phyloP scores from a whole-genome alignment of 1,140 invertebrate genomes.

The Limonius californicus region DNA sequence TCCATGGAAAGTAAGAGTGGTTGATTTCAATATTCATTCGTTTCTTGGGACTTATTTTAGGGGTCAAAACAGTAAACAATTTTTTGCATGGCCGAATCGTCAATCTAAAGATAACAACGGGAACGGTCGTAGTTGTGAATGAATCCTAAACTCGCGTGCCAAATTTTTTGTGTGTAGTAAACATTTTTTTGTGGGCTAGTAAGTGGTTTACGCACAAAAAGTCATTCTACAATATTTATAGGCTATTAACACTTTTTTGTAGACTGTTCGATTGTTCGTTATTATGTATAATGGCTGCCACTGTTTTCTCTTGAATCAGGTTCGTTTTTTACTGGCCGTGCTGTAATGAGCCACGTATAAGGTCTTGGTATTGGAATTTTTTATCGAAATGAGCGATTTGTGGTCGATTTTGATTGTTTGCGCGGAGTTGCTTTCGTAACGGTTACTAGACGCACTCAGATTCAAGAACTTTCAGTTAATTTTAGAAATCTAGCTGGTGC shows the following conservation, averaged over 20 bases:
- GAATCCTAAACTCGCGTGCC: constrained; percentile 9
- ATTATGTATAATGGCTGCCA: constrained; percentile 15
- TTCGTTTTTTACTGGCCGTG: neutral
- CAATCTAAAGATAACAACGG: constrained; percentile 4
- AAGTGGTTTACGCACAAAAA: constrained; percentile 15
- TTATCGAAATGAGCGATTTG: neutral
- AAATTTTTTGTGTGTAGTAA: constrained; percentile 9
- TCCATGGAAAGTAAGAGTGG: constrained; percentile 3
- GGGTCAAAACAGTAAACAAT: neutral
- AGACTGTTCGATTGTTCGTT: constrained; percentile 2
- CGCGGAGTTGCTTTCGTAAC: no score
- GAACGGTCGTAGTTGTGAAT: neutral
- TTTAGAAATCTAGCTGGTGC: neutral
- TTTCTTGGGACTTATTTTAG: neutral
- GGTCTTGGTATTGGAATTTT: constrained; percentile 1
- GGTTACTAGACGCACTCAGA: neutral
- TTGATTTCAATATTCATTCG: neutral
- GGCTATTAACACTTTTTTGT: constrained; percentile 15
- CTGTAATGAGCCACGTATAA: constrained; percentile 9
- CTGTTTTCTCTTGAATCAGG: constrained; percentile 2
- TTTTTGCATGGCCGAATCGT: neutral
- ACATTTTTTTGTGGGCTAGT: constrained; percentile 12
- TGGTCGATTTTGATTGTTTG: neutral
- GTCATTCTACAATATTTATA: constrained; percentile 15
- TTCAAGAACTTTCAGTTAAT: neutral